Base-by-base conservation (phyloP, 2,888 invertebrate species). In the Stenodera caucasica region DNA sequence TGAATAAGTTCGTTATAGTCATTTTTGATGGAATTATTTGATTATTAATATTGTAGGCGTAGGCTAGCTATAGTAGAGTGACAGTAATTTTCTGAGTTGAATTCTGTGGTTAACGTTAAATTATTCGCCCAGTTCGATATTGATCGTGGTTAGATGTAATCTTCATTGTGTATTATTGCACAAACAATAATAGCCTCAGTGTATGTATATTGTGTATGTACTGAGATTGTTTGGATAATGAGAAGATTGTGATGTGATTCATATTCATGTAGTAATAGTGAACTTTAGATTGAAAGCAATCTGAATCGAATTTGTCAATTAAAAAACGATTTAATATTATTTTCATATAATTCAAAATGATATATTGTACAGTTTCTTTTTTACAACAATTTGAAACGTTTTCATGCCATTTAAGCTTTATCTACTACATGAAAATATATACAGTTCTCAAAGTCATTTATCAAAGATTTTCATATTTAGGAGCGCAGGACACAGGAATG, bases 211-310 rank as follows among this genome's bases (percentile, higher is more conserved):
- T 64, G 64, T 69, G 65, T 67, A 63, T 68, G 67, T 61, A 63
- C 64, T 53, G 70, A 70, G 70, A 70, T 70, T 70, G 69, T 69
- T 72, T 67, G 64, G 70, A 68, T 73, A 72, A 73, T 72, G 72
- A 72, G 71, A 73, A 72, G 72, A 72, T 73, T 72, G 15, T 40
- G 68, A 68, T 72, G 15, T 40, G 68, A 68, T 67, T 63, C 56
- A 55, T 63, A 63, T 49, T 21, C 45, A 45, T 45, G 21, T 45
- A 45, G 21, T 21, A 45, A 45, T 45, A 45, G 11, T 21, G 45
- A 45, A 45, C 21, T 18, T 45, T 21, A 45, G 3, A 45, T 45
- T 45, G 21, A 45, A 45, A 7, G 12, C 11, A 12, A 11, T 45
- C 12, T 11, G 21, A 21, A 45, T 21, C 18, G 18, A 45, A 40